phyloP scores from a whole-genome alignment of 1,140 invertebrate genomes.

The Diorhabda sublineata region DNA sequence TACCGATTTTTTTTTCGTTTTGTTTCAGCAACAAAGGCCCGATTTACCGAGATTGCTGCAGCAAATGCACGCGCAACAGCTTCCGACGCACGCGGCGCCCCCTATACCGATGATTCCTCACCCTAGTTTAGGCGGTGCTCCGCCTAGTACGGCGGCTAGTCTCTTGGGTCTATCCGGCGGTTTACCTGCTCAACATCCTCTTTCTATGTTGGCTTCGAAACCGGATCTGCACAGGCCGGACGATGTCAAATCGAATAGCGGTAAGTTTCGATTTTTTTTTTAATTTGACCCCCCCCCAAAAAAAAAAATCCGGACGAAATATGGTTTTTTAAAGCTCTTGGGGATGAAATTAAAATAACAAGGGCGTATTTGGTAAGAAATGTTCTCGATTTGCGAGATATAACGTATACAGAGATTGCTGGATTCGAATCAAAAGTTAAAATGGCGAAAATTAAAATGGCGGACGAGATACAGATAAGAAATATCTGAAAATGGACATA shows the following conservation, averaged over 20 bases:
- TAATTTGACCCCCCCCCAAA: no score
- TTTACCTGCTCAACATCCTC: conserved; percentile 61
- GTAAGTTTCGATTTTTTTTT: conserved; percentile 48
- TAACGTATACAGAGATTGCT: no score
- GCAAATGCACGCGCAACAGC: conserved; percentile 88
- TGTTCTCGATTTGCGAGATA: no score
- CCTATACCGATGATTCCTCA: conserved; percentile 70
- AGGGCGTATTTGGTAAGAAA: no score
- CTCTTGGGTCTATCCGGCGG: conserved; percentile 54
- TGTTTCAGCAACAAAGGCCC: conserved; percentile 70
- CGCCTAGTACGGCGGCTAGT: conserved; percentile 56
- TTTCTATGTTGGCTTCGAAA: conserved; percentile 64
- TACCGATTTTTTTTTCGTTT: conserved; percentile 24
- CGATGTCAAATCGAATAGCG: conserved; percentile 63
- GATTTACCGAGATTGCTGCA: conserved; percentile 73
- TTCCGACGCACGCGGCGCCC: conserved; percentile 71
- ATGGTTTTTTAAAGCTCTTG: no score
- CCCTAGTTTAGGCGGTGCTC: conserved; percentile 63
- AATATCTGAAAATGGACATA: no score
- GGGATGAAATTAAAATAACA: no score
- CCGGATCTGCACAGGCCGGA: conserved; percentile 67
- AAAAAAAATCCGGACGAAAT: no score
- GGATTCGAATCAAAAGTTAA: no score
- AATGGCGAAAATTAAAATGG: no score
- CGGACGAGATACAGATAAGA: no score